These are phyloP conservation scores for Thysanoteuthis rhombus DNA, from an alignment of 2,888 invertebrate species.

Conservation along the genomic window DNA sequence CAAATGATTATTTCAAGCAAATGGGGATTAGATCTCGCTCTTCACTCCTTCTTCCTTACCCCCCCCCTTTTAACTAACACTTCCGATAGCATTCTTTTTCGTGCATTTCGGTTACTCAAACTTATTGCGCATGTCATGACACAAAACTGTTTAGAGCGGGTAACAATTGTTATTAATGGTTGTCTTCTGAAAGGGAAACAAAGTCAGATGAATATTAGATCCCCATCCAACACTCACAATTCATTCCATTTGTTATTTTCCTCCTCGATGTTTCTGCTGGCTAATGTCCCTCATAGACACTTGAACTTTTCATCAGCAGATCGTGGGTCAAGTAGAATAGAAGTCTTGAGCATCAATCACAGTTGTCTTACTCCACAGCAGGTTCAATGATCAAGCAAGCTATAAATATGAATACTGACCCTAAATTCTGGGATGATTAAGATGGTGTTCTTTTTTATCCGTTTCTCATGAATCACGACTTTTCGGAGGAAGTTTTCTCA, in stretches of 20 bases:
- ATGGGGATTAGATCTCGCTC: not conserved
- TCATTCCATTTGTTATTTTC: not conserved
- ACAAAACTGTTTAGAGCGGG: not conserved
- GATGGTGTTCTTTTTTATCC: not conserved
- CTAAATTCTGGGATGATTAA: not conserved
- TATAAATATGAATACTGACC: not conserved
- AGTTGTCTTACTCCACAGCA: not conserved
- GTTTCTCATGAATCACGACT: not conserved
- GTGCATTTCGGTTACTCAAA: not conserved
- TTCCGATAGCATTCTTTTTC: not conserved
- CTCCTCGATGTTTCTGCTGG: not conserved
- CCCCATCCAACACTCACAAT: not conserved
- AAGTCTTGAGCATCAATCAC: not conserved
- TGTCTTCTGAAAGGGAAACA: not conserved
- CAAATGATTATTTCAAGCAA: not conserved
- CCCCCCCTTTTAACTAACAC: not conserved
- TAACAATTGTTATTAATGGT: constrained; percentile 12
- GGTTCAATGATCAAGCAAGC: not conserved
- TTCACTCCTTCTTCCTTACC: too few species aligned
- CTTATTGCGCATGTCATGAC: not conserved
- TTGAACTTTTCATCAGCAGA: not conserved
- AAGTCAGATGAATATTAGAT: not conserved
- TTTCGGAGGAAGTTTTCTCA: not conserved
- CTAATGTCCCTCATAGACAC: not conserved
- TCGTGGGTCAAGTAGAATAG: not conserved